Conservation (phyloP, 1,140 invertebrate genomes). For the Papilio helenus region DNA sequence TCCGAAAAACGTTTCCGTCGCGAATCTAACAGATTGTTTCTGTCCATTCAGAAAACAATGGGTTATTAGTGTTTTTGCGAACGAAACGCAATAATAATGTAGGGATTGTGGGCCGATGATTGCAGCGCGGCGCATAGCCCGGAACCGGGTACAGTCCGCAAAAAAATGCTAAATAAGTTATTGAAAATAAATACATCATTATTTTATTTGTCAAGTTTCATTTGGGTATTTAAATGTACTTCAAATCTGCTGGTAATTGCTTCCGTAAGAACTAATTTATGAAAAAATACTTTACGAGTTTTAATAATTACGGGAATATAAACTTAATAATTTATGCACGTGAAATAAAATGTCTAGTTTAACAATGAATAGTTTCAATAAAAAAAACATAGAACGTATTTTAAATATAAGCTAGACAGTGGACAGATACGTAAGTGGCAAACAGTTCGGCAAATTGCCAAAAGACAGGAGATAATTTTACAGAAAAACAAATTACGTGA, state of each 20-base stretch:
- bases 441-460: neutral
- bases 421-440: neutral
- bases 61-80: conserved; percentile 69
- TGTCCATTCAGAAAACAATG: conserved; percentile 54
- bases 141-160: conserved; percentile 46
- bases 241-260: neutral
- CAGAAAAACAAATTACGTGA: neutral
- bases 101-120: conserved; percentile 46
- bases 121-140: conserved; percentile 44
- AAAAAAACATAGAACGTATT: no score
- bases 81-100: conserved; percentile 50
- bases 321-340: no score
- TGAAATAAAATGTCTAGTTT: neutral
- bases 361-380: neutral
- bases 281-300: no score
- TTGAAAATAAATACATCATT: neutral
- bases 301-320: no score
- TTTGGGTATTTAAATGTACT: neutral
- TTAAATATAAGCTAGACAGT: neutral
- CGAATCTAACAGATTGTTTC: conserved; percentile 37
- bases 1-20: conserved; percentile 32
- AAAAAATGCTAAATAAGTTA: conserved; percentile 5
- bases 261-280: neutral
- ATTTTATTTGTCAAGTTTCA: neutral
- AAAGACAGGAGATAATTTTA: neutral